Percentiles rank a stretch among this genome's conserved stretches.
phyloP scores from a whole-genome alignment of 2,797 vertebrate genomes.

The Chelidonichthys spinosus region DNA sequence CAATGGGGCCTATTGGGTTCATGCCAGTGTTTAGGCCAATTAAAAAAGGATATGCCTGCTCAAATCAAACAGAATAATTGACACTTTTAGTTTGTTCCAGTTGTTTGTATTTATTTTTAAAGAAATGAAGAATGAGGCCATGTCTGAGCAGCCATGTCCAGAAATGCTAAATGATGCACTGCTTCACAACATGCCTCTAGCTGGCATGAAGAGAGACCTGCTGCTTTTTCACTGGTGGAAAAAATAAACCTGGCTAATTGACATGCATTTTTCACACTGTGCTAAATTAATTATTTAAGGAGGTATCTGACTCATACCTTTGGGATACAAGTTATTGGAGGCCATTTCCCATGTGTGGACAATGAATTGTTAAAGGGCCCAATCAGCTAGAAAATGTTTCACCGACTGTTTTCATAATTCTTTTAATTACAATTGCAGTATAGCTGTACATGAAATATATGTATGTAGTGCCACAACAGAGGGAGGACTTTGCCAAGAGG shows the following conservation, averaged over 20 bases:
- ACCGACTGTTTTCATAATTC: too few species aligned
- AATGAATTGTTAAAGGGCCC: constrained; percentile 28
- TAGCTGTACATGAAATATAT: too few species aligned
- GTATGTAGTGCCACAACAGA: too few species aligned
- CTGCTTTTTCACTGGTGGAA: constrained; percentile 69
- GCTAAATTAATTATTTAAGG: constrained; percentile 80
- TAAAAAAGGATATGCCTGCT: constrained; percentile 19
- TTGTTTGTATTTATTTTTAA: constrained; percentile 9
- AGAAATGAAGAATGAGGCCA: constrained; percentile 48
- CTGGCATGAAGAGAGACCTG: constrained; percentile 49
- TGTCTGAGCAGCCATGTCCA: constrained; percentile 56
- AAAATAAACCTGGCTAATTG: constrained; percentile 78
- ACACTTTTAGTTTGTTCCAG: constrained; percentile 43
- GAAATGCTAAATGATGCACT: constrained; percentile 77
- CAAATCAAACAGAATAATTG: constrained; percentile 68
- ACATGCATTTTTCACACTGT: constrained; percentile 80
- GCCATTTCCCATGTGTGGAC: constrained; percentile 14
- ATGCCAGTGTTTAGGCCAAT: not conserved
- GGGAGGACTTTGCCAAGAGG: too few species aligned
- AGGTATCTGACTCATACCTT: constrained; percentile 51
- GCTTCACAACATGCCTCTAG: constrained; percentile 47
- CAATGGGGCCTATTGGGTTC: too few species aligned
- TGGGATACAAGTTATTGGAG: constrained; percentile 51
- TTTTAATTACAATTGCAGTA: too few species aligned
- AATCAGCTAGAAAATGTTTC: not conserved